Conservation (phyloP, 1,140 invertebrate genomes). For the Myzus persicae region DNA sequence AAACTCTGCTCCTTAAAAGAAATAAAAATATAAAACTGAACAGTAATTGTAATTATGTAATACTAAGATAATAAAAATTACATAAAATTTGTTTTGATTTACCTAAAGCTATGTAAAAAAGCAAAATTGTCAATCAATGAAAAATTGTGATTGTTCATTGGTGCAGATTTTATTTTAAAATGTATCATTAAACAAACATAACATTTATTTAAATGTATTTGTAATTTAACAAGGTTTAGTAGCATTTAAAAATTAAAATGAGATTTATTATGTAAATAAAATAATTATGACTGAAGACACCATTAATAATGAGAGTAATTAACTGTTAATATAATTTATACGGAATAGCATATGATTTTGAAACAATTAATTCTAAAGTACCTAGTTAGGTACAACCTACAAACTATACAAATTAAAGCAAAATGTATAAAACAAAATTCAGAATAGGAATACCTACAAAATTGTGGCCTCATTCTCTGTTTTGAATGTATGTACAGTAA, state of each 20-base stretch:
- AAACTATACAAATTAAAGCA: slow-evolving; percentile 3
- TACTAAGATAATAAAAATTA: too few species aligned
- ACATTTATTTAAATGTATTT: background rate
- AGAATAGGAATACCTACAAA: background rate
- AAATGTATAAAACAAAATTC: background rate
- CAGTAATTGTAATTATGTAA: too few species aligned
- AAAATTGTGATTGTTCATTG: background rate
- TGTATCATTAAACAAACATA: background rate
- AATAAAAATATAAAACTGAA: background rate
- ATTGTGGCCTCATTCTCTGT: background rate
- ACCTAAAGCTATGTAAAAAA: background rate
- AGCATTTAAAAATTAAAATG: background rate
- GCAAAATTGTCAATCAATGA: background rate
- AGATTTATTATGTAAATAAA: background rate
- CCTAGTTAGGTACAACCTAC: background rate
- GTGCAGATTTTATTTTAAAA: background rate
- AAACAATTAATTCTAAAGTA: background rate
- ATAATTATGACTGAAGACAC: background rate
- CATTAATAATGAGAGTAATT: background rate
- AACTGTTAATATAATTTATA: background rate
- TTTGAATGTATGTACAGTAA: background rate
- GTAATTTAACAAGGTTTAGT: background rate
- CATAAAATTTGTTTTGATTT: background rate
- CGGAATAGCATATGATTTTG: background rate
- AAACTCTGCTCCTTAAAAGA: background rate